phyloP scores from a whole-genome alignment of 2,113 vertebrate genomes.

The Suricata suricatta region DNA sequence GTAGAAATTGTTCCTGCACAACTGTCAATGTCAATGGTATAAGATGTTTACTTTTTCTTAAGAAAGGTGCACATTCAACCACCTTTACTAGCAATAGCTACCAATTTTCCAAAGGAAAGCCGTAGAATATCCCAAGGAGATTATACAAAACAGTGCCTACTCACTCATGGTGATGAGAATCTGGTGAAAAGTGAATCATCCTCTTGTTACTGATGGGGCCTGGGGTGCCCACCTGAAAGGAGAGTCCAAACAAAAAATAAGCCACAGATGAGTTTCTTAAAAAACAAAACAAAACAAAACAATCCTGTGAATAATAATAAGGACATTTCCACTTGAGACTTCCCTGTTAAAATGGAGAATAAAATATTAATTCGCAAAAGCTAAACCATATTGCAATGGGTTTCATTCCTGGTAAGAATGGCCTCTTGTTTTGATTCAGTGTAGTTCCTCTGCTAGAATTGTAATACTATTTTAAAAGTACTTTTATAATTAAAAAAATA shows the following conservation, averaged over 20 bases:
- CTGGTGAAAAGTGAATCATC: constrained; percentile 90
- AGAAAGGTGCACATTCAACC: neutral
- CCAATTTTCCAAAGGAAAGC: neutral
- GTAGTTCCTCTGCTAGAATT: neutral
- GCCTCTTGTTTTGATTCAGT: neutral
- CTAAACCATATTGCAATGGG: neutral
- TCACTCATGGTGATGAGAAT: constrained; percentile 93
- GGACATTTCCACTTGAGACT: neutral
- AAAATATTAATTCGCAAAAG: neutral
- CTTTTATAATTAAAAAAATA: neutral
- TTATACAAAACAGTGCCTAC: constrained; percentile 72
- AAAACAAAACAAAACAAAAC: neutral
- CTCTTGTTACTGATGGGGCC: constrained; percentile 88
- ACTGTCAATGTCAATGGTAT: neutral
- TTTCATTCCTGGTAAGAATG: neutral
- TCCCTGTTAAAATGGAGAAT: neutral
- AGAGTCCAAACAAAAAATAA: constrained; percentile 75
- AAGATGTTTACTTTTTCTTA: neutral
- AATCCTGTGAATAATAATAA: neutral
- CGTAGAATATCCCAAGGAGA: neutral
- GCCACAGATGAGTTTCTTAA: constrained; percentile 55
- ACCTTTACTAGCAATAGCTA: neutral
- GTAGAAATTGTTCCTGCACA: neutral
- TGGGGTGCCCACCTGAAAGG: constrained; percentile 84
- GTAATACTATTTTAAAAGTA: neutral